Evolutionary conservation across 1,140 invertebrate genomes (phyloP).

Genomic region (Anoplolepis gracilipes): DNA sequence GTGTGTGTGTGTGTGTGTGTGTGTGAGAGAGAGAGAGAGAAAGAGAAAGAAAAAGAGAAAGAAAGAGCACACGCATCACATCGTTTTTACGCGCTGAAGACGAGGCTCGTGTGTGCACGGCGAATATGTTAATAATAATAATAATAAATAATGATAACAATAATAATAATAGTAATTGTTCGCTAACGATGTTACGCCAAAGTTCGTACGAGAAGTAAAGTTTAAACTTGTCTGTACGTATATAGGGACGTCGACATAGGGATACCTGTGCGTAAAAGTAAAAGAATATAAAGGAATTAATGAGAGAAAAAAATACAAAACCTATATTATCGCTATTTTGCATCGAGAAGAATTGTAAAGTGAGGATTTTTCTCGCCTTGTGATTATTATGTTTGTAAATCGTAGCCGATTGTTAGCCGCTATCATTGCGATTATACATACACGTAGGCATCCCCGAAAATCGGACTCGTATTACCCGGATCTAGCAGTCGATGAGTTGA

Average conservation of each 20-base stretch:
- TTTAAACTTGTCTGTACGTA: constrained; percentile 60
- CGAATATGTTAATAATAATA: constrained; percentile 55
- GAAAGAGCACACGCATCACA: constrained; percentile 23
- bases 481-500: constrained; percentile 71
- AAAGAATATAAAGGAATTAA: neutral
- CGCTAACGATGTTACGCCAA: constrained; percentile 66
- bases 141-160: constrained; percentile 34
- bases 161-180: constrained; percentile 64
- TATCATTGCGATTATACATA: constrained; percentile 69
- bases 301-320: constrained; percentile 51
- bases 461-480: constrained; percentile 74
- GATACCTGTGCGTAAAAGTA: constrained; percentile 56
- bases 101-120: constrained; percentile 40
- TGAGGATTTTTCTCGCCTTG: constrained; percentile 70
- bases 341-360: constrained; percentile 68
- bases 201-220: constrained; percentile 68
- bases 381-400: constrained; percentile 75
- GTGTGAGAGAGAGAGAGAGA: neutral
- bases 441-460: constrained; percentile 54
- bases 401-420: constrained; percentile 69
- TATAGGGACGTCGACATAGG: constrained; percentile 56
- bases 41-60: constrained; percentile 15
- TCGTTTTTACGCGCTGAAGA: constrained; percentile 38
- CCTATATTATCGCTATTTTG: constrained; percentile 67
- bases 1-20: neutral